These are phyloP conservation scores for Thereuonema tuberculata DNA, from an alignment of 1,140 invertebrate genomes.

Conservation along the genomic window DNA sequence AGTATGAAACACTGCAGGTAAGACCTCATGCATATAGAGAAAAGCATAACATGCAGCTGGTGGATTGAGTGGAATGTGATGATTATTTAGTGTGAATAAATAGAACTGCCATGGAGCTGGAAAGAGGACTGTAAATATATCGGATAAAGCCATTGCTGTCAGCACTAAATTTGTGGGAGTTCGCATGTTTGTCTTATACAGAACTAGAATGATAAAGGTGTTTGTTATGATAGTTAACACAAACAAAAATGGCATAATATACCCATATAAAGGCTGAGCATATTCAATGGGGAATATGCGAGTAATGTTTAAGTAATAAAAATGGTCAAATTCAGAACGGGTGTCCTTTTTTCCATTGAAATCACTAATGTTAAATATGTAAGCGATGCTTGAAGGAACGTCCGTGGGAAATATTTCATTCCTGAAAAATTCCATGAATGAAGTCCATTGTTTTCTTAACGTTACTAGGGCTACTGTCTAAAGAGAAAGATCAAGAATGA, in stretches of 20 bases:
- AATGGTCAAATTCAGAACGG: no score
- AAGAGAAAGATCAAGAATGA: no score
- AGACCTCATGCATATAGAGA: constrained; percentile 54
- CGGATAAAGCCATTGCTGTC: constrained; percentile 75
- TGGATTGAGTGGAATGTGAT: constrained; percentile 57
- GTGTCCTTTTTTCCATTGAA: no score
- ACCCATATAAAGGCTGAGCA: constrained; percentile 48
- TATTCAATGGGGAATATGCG: constrained; percentile 50
- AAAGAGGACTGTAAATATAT: constrained; percentile 79
- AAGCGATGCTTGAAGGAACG: no score
- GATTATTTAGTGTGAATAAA: constrained; percentile 78
- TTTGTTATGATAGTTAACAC: constrained; percentile 81
- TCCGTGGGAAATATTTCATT: no score
- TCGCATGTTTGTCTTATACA: constrained; percentile 45
- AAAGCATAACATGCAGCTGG: constrained; percentile 59
- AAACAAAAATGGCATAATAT: constrained; percentile 66
- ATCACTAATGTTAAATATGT: no score
- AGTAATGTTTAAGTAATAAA: no score
- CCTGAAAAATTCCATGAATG: no score
- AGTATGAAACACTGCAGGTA: constrained; percentile 81
- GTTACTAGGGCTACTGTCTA: no score
- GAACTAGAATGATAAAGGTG: constrained; percentile 63
- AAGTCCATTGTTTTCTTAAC: no score
- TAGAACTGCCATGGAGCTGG: constrained; percentile 76
- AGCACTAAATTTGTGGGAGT: constrained; percentile 54